Evolutionary conservation across 1,140 invertebrate genomes (phyloP), one percentile per base, ranked within the genome.

Genomic region (Dreissena polymorpha): DNA sequence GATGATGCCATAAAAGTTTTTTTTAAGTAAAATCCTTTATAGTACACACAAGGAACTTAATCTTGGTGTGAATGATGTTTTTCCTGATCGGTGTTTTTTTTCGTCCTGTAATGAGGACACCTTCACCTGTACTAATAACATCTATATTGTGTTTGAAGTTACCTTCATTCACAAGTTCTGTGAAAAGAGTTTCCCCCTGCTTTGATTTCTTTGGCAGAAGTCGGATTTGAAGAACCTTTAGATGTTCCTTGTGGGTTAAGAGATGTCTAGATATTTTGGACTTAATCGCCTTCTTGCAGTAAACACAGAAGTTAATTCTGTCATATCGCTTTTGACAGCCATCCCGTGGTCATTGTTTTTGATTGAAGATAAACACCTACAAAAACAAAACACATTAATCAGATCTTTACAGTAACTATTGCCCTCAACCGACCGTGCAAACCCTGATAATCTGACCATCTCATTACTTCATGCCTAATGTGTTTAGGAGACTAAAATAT

Each of bases 291-390:
- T 75, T 84, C 51, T 53, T 50, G 67, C 85, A 86, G 67, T 63
- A 86, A 50, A 67, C 68, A 57, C 82, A 86, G 39, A 29, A 86
- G 67, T 84, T 80, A 16, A 84, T 51, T 80, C 76, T 84, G 53
- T 84, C 85, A 76, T 86, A 86, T 25, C 50, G 49, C 49, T 84
- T 49, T 75, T 84, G 74, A 69, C 80, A 83, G 29, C 79, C 79
- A 60, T 82, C 79, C 71, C 65, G 71, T 67, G 49, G 73, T 10
- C 18, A 27, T 75, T 63, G n/a, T 68, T 74, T 85, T 85, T 55
- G n/a, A 27, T 49, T 70, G 65, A 53, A 85, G 60, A 60, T n/a
- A 12, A 60, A n/a, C 21, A 60, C 21, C 57, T 60, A 23, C 57
- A 60, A 60, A 60, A 60, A 23, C 57, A 60, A 60, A 60, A 60